phyloP scores from a whole-genome alignment of 2,797 vertebrate genomes.

The Bovichtus variegatus region DNA sequence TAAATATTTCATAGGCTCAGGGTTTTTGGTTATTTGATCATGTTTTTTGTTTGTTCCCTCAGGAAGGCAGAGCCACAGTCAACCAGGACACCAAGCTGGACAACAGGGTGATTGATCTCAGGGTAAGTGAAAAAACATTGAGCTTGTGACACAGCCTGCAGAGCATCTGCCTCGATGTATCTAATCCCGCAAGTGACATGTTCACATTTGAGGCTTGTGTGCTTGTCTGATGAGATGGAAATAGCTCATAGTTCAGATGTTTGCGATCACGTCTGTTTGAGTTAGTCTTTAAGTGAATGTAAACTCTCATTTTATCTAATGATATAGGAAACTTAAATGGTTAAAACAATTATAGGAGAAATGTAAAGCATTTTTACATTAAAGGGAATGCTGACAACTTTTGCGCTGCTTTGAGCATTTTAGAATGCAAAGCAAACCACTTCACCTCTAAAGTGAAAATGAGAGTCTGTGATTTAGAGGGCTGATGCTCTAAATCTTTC shows the following conservation, averaged over 20 bases:
- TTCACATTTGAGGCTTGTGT: constrained; percentile 14
- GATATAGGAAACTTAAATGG: background rate
- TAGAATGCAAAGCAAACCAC: constrained; percentile 28
- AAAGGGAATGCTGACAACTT: constrained; percentile 8
- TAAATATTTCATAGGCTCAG: constrained; percentile 38
- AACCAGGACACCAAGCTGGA: constrained; percentile 98
- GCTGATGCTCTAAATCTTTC: constrained; percentile 10
- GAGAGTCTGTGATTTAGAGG: constrained; percentile 52
- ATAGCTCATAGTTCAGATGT: constrained; percentile 6
- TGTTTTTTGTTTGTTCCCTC: constrained; percentile 54
- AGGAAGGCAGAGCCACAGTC: constrained; percentile 99
- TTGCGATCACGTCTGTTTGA: background rate
- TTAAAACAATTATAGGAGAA: background rate
- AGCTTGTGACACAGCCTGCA: background rate
- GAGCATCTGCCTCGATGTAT: constrained; percentile 25
- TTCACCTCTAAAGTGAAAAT: constrained; percentile 15
- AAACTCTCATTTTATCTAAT: background rate
- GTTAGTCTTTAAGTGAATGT: too few species aligned
- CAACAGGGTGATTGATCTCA: constrained; percentile 97
- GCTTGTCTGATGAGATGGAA: background rate
- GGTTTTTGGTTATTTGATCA: constrained; percentile 13
- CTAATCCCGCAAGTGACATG: constrained; percentile 3
- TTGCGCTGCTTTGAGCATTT: background rate
- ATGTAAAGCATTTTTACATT: background rate
- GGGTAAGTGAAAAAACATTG: constrained; percentile 85